A percentile compares a stretch with the other conserved stretches of the same genome.
These are phyloP conservation scores for Matsumyia berberina DNA, from an alignment of 2,888 invertebrate genomes.

Conservation along the genomic window DNA sequence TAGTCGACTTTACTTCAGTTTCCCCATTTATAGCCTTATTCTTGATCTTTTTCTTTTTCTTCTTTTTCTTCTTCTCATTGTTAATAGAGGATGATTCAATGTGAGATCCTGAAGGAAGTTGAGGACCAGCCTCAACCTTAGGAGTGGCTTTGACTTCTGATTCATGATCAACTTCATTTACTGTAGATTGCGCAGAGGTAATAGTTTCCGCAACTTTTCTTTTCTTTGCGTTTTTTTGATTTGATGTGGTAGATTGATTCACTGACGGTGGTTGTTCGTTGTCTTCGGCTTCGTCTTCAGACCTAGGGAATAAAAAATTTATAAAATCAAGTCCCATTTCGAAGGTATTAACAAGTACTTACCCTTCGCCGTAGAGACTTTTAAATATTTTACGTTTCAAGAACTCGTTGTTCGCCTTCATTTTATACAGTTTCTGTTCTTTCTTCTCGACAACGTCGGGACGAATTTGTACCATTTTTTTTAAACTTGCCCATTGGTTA, in stretches of 20 bases:
- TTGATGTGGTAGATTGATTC: neutral
- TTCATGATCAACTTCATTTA: constrained; percentile 9
- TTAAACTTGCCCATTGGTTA: constrained; percentile 97
- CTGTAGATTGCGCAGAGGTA: constrained; percentile 17
- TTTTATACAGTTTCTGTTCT: constrained; percentile 90
- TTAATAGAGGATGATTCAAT: constrained; percentile 51
- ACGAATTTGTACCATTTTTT: constrained; percentile 92
- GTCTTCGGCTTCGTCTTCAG: constrained; percentile 81
- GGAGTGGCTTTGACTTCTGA: constrained; percentile 27
- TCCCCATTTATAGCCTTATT: constrained; percentile 14
- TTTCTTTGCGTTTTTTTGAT: constrained; percentile 1
- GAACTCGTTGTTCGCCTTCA: constrained; percentile 89
- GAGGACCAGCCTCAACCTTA: constrained; percentile 30
- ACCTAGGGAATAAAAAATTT: constrained; percentile 77
- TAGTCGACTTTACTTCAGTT: neutral
- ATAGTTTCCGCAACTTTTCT: constrained; percentile 38
- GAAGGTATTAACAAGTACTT: constrained; percentile 51
- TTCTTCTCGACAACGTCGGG: constrained; percentile 91
- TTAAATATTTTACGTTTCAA: constrained; percentile 92
- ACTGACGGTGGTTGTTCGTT: neutral
- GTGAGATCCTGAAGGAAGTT: neutral
- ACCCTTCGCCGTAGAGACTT: constrained; percentile 88
- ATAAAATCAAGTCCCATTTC: constrained; percentile 30
- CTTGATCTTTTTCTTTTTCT: constrained; percentile 77
- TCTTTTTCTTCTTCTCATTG: constrained; percentile 65